Evolutionary conservation across 1,140 invertebrate species (phyloP), one percentile per base, ranked within the genome.

Genomic region (Drosophila miranda): DNA sequence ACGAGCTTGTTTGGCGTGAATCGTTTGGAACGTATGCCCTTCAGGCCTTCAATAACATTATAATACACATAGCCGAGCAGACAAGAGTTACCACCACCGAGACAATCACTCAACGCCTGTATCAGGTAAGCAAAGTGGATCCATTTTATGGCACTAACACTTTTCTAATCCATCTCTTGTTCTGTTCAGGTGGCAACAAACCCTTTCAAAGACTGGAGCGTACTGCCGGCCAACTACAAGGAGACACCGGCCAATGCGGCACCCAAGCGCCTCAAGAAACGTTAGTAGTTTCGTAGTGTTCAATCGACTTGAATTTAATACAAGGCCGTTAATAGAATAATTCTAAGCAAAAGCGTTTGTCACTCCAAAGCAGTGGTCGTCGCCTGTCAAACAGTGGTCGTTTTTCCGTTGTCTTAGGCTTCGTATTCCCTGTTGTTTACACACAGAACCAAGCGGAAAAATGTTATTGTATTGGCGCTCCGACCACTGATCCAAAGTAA

Each of bases 1-100:
- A 98, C 86, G 97, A 98, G 89, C 91, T 98, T 4, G 95, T 95
- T 8, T 97, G 96, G 96, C 91, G 93, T 61, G 93, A 93, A 75
- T 94, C 94, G 74, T 97, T 94, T 83, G 96, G 96, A 0, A 92
- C 93, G 2, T 95, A 95, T 7, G 93, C 96, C 0, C 92, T 94
- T 13, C 93, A 94, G 79, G 94, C 96, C 0, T 98, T 97, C 82
- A 94, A 96, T 70, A 96, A 95, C 78, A 95, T 97, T 45, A 94
- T 97, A 5, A 70, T 90, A 6, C 96, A 97, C 87, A 94, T 97
- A 43, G 93, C 95, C 0, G 95, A 96, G 78, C 95, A 96, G 90
- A 97, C 96, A 0, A 94, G 93, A 61, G 82, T 93, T 8, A 93
- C 94, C 45, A 87, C 90, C 34, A 92, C 92, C 90, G 91, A 91